Evolutionary conservation across 2,888 invertebrate species (phyloP).

Genomic region (Congeria kusceri): DNA sequence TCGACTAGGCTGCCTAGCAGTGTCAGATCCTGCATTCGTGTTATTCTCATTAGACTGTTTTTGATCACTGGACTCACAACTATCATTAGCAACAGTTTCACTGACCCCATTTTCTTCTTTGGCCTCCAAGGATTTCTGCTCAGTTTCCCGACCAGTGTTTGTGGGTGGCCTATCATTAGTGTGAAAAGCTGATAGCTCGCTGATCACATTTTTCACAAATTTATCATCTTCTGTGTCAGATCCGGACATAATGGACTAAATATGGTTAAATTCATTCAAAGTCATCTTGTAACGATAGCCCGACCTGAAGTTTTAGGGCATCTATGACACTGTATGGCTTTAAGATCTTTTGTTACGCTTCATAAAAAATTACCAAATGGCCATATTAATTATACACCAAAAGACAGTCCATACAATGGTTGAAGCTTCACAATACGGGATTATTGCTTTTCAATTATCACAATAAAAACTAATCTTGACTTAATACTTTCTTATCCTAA

Average conservation of each 20-base stretch:
- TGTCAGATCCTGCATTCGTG: constrained; percentile 11
- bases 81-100: not conserved
- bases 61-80: not conserved
- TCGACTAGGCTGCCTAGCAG: constrained; percentile 48
- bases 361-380: too few species aligned
- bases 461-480: too few species aligned
- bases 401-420: too few species aligned
- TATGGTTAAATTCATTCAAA: too few species aligned
- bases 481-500: too few species aligned
- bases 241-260: constrained; percentile 44
- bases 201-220: constrained; percentile 66
- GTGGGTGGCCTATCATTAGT: constrained; percentile 36
- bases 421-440: too few species aligned
- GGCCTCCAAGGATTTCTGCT: not conserved
- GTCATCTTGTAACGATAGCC: too few species aligned
- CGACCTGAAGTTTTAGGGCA: too few species aligned
- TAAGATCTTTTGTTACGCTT: too few species aligned
- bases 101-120: not conserved
- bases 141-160: constrained; percentile 26
- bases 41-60: not conserved
- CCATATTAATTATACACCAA: too few species aligned
- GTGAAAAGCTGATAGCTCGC: constrained; percentile 66
- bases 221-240: constrained; percentile 55
- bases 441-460: too few species aligned
- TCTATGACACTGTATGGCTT: too few species aligned